Percentiles rank a stretch among this genome's conserved stretches.
Evolutionary conservation across 1,140 invertebrate genomes (phyloP).

Genomic region (Pentalonia nigronervosa): DNA sequence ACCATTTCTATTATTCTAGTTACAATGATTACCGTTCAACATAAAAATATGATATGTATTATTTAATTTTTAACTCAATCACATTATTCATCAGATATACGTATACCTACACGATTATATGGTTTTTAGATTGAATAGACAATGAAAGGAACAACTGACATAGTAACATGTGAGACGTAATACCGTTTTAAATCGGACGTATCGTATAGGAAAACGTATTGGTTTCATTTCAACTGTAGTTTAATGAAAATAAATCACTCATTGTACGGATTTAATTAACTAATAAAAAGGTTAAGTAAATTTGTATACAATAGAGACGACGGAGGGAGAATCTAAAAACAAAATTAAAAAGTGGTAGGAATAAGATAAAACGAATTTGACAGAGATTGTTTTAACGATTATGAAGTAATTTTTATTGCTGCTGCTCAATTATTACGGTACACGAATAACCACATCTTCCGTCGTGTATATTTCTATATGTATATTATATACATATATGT

Average conservation of each 20-base stretch:
- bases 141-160: neutral
- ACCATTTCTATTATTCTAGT: neutral
- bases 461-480: too few relatives aligned
- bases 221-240: neutral
- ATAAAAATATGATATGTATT: conserved; percentile 3
- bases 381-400: neutral
- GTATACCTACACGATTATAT: neutral
- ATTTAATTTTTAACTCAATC: neutral
- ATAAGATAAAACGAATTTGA: neutral
- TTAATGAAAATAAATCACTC: too few relatives aligned
- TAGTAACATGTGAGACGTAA: neutral
- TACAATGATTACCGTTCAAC: neutral
- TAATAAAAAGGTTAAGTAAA: neutral
- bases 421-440: neutral
- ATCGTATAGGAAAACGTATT: neutral
- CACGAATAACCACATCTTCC: neutral
- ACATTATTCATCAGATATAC: neutral
- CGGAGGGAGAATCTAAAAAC: neutral
- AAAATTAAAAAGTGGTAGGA: neutral
- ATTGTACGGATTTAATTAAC: neutral
- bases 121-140: neutral
- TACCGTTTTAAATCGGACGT: neutral
- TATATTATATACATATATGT: too few relatives aligned
- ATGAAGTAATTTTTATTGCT: neutral
- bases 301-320: neutral